These are phyloP conservation scores for Aeoliscus strigatus DNA, from an alignment of 2,797 vertebrate genomes.

Conservation along the genomic window DNA sequence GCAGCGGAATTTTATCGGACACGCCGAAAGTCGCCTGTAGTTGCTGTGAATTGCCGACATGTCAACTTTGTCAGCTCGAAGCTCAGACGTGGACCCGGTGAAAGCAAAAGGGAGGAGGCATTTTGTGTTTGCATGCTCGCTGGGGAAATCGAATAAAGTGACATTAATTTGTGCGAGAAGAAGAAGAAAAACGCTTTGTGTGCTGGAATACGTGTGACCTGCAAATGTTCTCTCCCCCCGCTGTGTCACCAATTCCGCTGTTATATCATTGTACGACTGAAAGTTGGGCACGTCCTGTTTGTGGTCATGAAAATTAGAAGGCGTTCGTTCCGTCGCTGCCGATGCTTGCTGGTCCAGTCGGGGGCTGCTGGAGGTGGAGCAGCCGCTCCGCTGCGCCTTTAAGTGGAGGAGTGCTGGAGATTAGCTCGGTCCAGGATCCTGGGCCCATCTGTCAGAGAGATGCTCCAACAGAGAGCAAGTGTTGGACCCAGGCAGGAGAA, in stretches of 20 bases:
- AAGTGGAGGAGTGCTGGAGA: constrained; percentile 74
- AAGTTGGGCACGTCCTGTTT: constrained; percentile 20
- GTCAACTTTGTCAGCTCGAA: constrained; percentile 72
- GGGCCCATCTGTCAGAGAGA: constrained; percentile 76
- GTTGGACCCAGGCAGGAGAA: constrained; percentile 65
- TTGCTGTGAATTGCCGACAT: constrained; percentile 71
- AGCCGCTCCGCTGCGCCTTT: constrained; percentile 66
- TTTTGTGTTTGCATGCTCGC: constrained; percentile 69
- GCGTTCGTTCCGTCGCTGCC: constrained; percentile 11
- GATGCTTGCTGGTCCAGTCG: constrained; percentile 21
- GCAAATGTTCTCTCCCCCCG: constrained; percentile 41
- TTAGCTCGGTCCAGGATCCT: constrained; percentile 76
- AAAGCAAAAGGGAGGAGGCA: constrained; percentile 65
- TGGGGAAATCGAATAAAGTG: constrained; percentile 63
- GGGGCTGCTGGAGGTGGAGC: constrained; percentile 43
- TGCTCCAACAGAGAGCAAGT: constrained; percentile 71
- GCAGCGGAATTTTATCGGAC: constrained; percentile 43
- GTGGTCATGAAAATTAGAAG: constrained; percentile 2
- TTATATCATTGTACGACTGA: constrained; percentile 9
- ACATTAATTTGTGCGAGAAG: constrained; percentile 39
- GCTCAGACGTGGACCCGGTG: constrained; percentile 73
- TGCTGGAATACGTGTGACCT: constrained; percentile 1
- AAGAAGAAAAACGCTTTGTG: constrained; percentile 12
- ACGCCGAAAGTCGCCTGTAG: constrained; percentile 64
- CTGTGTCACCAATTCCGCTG: constrained; percentile 53